A percentile compares a stretch with the other conserved stretches of the same genome.
phyloP scores from a whole-genome alignment of 2,888 invertebrate genomes.

The Habrosyne pyritoides region DNA sequence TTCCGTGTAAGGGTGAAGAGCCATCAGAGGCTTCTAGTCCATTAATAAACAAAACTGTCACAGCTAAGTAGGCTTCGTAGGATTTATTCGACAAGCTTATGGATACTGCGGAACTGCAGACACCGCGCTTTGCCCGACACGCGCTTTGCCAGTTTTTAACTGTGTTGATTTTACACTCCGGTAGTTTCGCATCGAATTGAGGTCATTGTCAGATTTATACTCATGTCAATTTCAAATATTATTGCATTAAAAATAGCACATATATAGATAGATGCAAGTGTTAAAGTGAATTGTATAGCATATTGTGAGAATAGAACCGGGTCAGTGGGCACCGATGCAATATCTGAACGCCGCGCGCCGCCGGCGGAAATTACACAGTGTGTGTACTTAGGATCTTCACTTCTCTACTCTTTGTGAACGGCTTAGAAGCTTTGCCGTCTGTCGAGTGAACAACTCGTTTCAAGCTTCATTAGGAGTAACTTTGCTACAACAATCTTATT shows the following conservation, averaged over 20 bases:
- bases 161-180: background rate
- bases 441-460: background rate
- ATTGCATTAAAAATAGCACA: no score
- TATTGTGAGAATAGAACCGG: conserved; percentile 3
- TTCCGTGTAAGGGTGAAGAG: no score
- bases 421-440: background rate
- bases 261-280: background rate
- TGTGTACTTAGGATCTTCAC: background rate
- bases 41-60: no score
- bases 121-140: no score
- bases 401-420: background rate
- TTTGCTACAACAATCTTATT: background rate
- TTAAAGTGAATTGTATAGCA: background rate
- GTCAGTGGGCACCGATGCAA: background rate
- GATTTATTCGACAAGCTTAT: no score
- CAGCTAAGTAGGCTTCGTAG: no score
- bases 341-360: background rate
- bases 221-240: no score
- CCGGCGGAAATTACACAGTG: background rate
- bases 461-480: background rate
- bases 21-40: no score
- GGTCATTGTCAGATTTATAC: background rate
- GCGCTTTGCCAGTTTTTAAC: no score
- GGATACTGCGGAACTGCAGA: no score
- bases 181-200: background rate